phyloP scores from a whole-genome alignment of 2,888 invertebrate genomes.

The Apamea anceps region DNA sequence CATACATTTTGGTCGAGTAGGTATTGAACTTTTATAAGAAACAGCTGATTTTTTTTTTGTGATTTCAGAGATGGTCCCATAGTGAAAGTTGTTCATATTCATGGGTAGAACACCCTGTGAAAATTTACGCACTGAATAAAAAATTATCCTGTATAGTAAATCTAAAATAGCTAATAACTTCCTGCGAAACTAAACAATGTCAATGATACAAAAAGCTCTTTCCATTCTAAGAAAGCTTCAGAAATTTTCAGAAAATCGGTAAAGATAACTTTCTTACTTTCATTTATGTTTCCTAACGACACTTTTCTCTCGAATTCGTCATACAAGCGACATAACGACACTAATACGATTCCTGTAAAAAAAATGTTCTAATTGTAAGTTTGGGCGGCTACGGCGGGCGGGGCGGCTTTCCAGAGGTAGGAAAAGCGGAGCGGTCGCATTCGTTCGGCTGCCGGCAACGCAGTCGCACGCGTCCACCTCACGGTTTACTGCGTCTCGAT shows the following conservation, averaged over 20 bases:
- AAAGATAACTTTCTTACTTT: conserved; percentile 32
- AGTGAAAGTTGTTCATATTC: too few species aligned
- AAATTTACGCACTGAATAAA: too few species aligned
- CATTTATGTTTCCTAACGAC: conserved; percentile 52
- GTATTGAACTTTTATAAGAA: too few species aligned
- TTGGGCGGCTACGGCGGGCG: conserved; percentile 81
- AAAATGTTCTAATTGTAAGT: conserved; percentile 76
- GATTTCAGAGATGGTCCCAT: too few species aligned
- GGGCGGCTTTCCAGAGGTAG: conserved; percentile 80
- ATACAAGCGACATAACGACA: conserved; percentile 69
- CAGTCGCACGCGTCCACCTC: conserved; percentile 77
- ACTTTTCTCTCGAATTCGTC: conserved; percentile 61
- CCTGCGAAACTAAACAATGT: conserved; percentile 43
- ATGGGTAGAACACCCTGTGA: too few species aligned
- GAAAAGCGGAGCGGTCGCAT: conserved; percentile 75
- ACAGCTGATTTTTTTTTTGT: too few species aligned
- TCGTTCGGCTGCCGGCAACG: conserved; percentile 77
- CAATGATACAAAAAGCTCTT: conserved; percentile 40
- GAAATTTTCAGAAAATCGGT: conserved; percentile 20
- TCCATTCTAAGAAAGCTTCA: conserved; percentile 36
- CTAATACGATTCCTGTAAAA: conserved; percentile 77
- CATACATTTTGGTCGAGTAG: too few species aligned
- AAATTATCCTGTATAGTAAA: too few species aligned
- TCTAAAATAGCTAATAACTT: conserved; percentile 47
- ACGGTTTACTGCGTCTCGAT: conserved; percentile 29